Percentiles rank a stretch among this genome's conserved stretches.
These are phyloP conservation scores for Palythoa heliodiscus DNA, from an alignment of 92 coral and sea anemone genomes.

Conservation along the genomic window DNA sequence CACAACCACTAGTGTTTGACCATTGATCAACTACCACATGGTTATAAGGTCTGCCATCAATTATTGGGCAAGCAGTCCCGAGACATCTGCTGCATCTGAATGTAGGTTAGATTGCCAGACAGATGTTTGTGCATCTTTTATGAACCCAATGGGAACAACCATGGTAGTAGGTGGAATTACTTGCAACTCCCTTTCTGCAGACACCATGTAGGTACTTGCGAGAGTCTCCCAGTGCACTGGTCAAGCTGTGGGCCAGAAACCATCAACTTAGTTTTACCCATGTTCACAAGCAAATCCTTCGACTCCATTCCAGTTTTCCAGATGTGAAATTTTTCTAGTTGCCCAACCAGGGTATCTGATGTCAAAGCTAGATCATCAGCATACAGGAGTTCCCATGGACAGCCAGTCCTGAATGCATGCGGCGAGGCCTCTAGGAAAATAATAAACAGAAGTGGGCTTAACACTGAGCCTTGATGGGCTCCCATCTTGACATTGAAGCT, in stretches of 20 bases:
- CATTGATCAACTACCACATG: not conserved
- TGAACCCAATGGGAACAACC: too few species aligned
- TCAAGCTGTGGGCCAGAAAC: too few species aligned
- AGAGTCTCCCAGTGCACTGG: too few species aligned
- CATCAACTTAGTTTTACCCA: too few species aligned
- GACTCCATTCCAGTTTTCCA: constrained; percentile 11
- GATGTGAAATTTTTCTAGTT: not conserved
- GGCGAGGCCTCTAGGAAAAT: constrained; percentile 31
- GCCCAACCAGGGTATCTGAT: not conserved
- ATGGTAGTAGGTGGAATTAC: too few species aligned
- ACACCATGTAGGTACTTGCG: too few species aligned
- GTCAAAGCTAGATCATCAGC: constrained; percentile 16
- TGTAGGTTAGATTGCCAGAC: not conserved
- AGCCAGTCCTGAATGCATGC: not conserved
- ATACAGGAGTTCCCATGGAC: constrained; percentile 16
- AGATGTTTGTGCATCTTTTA: too few species aligned
- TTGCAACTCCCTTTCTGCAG: too few species aligned
- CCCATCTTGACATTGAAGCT: not conserved
- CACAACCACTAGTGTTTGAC: too few species aligned
- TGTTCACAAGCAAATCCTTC: not conserved
- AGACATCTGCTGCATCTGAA: not conserved
- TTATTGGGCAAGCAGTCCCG: not conserved
- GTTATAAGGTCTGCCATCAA: not conserved
- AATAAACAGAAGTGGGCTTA: constrained; percentile 12
- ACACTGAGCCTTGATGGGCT: not conserved